phyloP scores from a whole-genome alignment of 2,113 vertebrate genomes.

The Tichodroma muraria region DNA sequence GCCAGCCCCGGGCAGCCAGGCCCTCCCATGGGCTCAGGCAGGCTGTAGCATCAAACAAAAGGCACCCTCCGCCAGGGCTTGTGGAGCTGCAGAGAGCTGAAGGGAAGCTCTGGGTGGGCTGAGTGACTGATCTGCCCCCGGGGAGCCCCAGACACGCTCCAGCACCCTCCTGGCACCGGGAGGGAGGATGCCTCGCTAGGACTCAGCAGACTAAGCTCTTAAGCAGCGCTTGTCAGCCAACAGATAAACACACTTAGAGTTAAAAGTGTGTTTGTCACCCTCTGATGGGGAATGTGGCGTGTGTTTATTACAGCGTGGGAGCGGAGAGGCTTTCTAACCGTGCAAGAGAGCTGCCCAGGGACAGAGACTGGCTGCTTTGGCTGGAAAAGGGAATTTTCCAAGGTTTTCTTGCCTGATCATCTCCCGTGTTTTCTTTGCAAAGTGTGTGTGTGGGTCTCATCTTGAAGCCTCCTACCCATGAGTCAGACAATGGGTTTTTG shows the following conservation, averaged over 20 bases:
- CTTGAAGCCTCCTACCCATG: fast-evolving
- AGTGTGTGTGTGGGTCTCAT: fast-evolving
- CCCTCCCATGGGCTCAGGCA: not conserved
- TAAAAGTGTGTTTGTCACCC: constrained; percentile 1
- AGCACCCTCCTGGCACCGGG: not conserved
- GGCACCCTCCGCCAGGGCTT: fast-evolving
- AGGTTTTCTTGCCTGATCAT: not conserved
- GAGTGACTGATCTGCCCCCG: not conserved
- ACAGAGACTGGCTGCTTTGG: fast-evolving
- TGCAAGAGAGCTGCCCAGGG: not conserved
- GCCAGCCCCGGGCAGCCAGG: not conserved
- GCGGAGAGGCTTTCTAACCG: not conserved
- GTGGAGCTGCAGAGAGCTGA: not conserved
- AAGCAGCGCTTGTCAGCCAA: not conserved
- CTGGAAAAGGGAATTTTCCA: not conserved
- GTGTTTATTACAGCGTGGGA: not conserved
- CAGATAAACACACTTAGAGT: constrained; percentile 15
- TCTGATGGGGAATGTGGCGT: not conserved
- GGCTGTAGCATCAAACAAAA: fast-evolving
- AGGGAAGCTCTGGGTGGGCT: not conserved
- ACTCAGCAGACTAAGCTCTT: not conserved
- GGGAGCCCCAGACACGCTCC: not conserved
- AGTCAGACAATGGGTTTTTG: not conserved
- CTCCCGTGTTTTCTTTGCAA: not conserved
- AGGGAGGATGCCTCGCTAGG: not conserved